Percentiles rank a stretch among this genome's conserved stretches.
Evolutionary conservation across 2,888 invertebrate genomes (phyloP).

Genomic region (Emmelina monodactyla): DNA sequence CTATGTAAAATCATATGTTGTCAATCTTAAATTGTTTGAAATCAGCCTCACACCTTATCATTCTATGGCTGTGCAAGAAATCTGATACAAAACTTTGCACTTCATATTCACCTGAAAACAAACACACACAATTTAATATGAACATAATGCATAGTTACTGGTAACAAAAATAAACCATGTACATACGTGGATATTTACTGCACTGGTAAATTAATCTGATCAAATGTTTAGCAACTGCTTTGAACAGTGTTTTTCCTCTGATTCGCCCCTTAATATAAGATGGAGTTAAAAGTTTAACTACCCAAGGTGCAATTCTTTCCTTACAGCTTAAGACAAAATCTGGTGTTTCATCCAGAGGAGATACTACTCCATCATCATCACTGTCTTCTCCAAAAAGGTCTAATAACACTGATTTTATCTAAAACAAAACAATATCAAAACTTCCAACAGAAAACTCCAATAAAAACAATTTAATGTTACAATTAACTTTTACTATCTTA

Average conservation of each 20-base stretch:
- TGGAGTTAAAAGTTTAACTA: slow-evolving; percentile 69
- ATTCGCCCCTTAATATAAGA: slow-evolving; percentile 68
- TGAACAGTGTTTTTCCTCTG: slow-evolving; percentile 67
- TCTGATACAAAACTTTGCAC: slow-evolving; percentile 56
- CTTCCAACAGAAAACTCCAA: neutral
- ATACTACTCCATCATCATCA: slow-evolving; percentile 59
- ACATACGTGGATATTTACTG: slow-evolving; percentile 63
- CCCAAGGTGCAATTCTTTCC: slow-evolving; percentile 67
- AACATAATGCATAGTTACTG: neutral
- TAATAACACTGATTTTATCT: slow-evolving; percentile 48
- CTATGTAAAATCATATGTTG: slow-evolving; percentile 25
- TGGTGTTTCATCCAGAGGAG: slow-evolving; percentile 57
- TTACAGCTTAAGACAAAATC: slow-evolving; percentile 62
- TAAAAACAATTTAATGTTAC: neutral
- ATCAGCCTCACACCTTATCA: slow-evolving; percentile 61
- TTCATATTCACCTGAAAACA: slow-evolving; percentile 64
- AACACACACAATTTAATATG: neutral
- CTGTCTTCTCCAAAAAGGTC: slow-evolving; percentile 59
- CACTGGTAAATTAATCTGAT: slow-evolving; percentile 65
- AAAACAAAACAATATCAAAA: slow-evolving; percentile 17
- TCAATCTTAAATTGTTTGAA: slow-evolving; percentile 45
- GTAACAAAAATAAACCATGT: neutral
- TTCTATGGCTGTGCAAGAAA: slow-evolving; percentile 56
- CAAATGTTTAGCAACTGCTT: slow-evolving; percentile 66
- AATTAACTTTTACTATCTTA: slow-evolving; percentile 16